Base-by-base conservation (phyloP, 2,797 vertebrate genomes). In the Chelon auratus region DNA sequence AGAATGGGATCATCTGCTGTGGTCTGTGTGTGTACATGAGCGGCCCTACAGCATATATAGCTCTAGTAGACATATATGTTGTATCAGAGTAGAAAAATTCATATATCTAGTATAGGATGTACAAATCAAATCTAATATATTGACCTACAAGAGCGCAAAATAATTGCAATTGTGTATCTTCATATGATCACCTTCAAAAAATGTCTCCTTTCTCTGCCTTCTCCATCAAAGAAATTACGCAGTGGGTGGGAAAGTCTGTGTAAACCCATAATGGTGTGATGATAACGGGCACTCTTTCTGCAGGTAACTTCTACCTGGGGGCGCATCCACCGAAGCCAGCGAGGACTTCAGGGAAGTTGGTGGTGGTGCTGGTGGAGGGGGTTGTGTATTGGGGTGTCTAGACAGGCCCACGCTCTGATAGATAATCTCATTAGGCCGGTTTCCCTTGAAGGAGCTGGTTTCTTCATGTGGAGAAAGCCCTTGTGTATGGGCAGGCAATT, bases 331-430 rank as follows among this genome's bases (percentile, higher is more conserved):
- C 55, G 73, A 9, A 14, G 72, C 18, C 57, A 58, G 40, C 30
- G 22, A 39, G 66, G n/a, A 39, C 58, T 64, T 59, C 58, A 60
- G 63, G 43, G 53, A 42, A 6, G 26, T 18, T 22, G 59, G 10
- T 13, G 26, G 14, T 0, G 47, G 51, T 0, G 42, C 3, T 6
- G 30, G 42, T 15, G 42, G 42, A 17, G 42, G 24, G 62, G 61
- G 50, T 83, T 95, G 95, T 93, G 94, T 94, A 95, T 95, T 95
- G 87, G 86, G 77, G 74, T 91, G 95, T 95, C 95, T 95, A 95
- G 94, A 95, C 93, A 89, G 75, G 68, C 88, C 89, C 78, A 62
- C 83, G 83, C 85, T 82, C 89, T 78, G 83, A 84, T 84, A 87
- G 89, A 90, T 95, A 95, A 95, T 95, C 93, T 94, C 93, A 95